Percentiles rank a stretch among this genome's conserved stretches.
Conservation (phyloP, 2,797 vertebrate species). For the Gymnocypris eckloni region DNA sequence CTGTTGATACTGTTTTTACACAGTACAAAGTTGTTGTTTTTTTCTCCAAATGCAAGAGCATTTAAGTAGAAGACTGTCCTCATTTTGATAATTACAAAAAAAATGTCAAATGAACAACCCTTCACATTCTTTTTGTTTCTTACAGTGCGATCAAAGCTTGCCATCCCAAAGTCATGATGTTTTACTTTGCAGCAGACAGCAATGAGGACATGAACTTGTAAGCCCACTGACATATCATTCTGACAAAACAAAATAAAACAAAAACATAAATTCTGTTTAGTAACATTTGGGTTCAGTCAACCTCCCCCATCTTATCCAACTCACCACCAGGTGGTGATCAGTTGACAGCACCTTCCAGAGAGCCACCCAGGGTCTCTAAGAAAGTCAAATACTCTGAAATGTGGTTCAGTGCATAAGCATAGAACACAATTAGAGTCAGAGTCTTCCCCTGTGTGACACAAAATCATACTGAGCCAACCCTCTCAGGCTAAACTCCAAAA, state of each 20-base stretch:
- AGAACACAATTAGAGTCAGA: neutral
- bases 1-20: neutral
- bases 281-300: neutral
- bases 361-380: too few relatives aligned
- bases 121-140: neutral
- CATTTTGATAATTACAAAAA: too few relatives aligned
- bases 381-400: too few relatives aligned
- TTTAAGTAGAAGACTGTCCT: neutral
- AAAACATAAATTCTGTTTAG: neutral
- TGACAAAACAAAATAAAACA: neutral
- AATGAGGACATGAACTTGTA: constrained; percentile 93
- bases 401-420: neutral
- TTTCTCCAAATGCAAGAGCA: neutral
- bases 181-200: constrained; percentile 96
- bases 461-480: too few relatives aligned
- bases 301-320: too few relatives aligned
- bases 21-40: neutral
- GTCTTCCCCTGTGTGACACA: neutral
- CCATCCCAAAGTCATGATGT: constrained; percentile 93
- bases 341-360: too few relatives aligned
- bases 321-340: too few relatives aligned
- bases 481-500: too few relatives aligned
- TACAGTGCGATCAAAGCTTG: constrained; percentile 94
- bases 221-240: constrained; percentile 69
- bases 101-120: neutral